Evolutionary conservation across 2,113 vertebrate species (phyloP), one percentile per base, ranked within the genome.

Genomic region (Tupaia tana): DNA sequence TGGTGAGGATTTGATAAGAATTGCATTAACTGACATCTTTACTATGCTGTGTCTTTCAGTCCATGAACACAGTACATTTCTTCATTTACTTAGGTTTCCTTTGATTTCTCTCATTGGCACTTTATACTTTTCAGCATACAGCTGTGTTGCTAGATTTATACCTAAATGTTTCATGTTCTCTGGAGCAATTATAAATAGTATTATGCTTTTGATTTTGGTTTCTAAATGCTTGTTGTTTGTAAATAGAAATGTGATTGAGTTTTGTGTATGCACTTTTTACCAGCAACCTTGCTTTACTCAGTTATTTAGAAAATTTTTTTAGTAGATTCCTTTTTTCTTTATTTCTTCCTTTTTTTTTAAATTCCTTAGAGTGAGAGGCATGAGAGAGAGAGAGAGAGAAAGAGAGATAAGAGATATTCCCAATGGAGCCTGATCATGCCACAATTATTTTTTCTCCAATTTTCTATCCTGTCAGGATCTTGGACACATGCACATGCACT

Each of bases 151-250:
- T 92, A 93, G 56, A 86, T 74, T 93, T 89, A 31, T 59, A 89
- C n/a, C 18, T 54, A 90, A 70, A 59, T 59, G 66, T 90, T 83
- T 78, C n/a, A 86, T 96, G 89, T 91, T 70, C 56, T 89, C 86
- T 59, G 43, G n/a, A 43, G 31, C 12, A n/a, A 66, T 95, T 87
- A 61, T 64, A 56, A 82, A 52, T 71, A 27, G 15, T 9, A 24
- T 34, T 96, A 27, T 66, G 31, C 24, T 79, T 78, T 79, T 5
- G 63, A 81, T 52, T 82, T 86, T 59, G 25, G 8, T 64, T 79
- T 78, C n/a, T 27, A 86, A 67, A 73, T 27, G 20, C 19, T 91
- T 94, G 59, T 56, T 94, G 43, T 61, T 61, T 79, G n/a, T 89
- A 94, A 83, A 63, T 77, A 91, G 27, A 75, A 67, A 79, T 78